Evolutionary conservation across 1,140 invertebrate species (phyloP).

Genomic region (Dendroctonus valens): DNA sequence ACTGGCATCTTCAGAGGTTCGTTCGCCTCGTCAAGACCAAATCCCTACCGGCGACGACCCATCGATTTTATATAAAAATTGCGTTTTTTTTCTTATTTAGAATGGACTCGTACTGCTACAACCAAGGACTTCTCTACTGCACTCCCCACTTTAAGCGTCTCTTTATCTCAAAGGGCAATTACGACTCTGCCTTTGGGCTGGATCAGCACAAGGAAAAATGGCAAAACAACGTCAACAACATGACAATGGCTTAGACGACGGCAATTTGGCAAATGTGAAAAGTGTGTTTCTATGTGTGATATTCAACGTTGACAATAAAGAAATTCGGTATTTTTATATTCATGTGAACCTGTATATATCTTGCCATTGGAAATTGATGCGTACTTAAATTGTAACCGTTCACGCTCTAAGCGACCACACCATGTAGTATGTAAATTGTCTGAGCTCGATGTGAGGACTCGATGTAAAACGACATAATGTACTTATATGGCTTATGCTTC

Average conservation of each 20-base stretch:
- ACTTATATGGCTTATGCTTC: no score
- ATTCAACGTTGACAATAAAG: background rate
- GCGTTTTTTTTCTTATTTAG: conserved; percentile 54
- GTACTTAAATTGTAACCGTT: no score
- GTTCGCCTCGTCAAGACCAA: background rate
- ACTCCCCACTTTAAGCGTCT: conserved; percentile 79
- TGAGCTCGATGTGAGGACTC: no score
- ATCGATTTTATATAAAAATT: no score
- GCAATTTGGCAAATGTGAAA: background rate
- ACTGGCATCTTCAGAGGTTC: background rate
- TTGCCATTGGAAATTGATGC: no score
- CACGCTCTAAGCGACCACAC: no score
- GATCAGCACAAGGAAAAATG: conserved; percentile 66
- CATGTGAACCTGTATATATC: background rate
- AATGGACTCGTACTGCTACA: conserved; percentile 75
- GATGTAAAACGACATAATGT: no score
- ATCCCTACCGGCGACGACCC: no score
- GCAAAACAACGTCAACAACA: conserved; percentile 45
- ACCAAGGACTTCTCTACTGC: conserved; percentile 74
- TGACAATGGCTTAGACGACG: conserved; percentile 36
- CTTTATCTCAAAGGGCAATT: conserved; percentile 82
- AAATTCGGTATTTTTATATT: background rate
- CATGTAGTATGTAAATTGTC: no score
- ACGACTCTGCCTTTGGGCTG: conserved; percentile 75
- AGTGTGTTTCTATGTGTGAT: background rate